Conservation (phyloP, 30 jellyfish, hydroid and myxozoan species). For the Cassiopea andromeda region DNA sequence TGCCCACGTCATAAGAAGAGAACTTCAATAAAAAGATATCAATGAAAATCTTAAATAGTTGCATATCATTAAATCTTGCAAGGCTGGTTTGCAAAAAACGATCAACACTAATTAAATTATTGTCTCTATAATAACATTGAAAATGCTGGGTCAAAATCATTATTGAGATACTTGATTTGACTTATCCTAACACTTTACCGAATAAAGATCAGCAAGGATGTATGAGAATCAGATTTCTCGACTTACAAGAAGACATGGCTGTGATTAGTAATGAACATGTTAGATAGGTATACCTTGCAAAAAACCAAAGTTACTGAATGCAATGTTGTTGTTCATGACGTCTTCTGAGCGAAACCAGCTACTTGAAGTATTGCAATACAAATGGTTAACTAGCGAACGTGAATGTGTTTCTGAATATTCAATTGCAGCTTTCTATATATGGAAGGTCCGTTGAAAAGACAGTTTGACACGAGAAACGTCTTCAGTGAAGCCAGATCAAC, state of each 20-base stretch:
- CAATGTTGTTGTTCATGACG: slow-evolving; percentile 12
- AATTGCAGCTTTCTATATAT: too few species aligned
- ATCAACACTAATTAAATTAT: background rate
- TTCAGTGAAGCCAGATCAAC: slow-evolving; percentile 21
- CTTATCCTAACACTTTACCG: too few species aligned
- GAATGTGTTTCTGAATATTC: too few species aligned
- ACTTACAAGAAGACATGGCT: background rate
- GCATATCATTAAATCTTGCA: too few species aligned
- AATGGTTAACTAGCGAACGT: too few species aligned
- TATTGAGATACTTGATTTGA: background rate
- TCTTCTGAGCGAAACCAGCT: background rate
- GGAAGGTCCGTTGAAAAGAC: background rate
- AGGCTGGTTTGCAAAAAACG: too few species aligned
- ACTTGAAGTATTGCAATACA: background rate
- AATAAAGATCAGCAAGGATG: too few species aligned
- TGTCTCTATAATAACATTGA: too few species aligned
- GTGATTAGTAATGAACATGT: background rate
- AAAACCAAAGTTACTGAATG: background rate
- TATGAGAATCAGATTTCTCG: too few species aligned
- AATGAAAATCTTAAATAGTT: too few species aligned
- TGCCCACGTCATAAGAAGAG: too few species aligned
- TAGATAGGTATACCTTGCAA: slow-evolving; percentile 25
- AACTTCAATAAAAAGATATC: too few species aligned
- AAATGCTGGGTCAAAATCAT: slow-evolving; percentile 9
- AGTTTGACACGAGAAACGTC: background rate